A percentile compares a stretch with the other conserved stretches of the same genome.
Conservation (phyloP, 1,140 invertebrate genomes). For the Drepana arcuata region DNA sequence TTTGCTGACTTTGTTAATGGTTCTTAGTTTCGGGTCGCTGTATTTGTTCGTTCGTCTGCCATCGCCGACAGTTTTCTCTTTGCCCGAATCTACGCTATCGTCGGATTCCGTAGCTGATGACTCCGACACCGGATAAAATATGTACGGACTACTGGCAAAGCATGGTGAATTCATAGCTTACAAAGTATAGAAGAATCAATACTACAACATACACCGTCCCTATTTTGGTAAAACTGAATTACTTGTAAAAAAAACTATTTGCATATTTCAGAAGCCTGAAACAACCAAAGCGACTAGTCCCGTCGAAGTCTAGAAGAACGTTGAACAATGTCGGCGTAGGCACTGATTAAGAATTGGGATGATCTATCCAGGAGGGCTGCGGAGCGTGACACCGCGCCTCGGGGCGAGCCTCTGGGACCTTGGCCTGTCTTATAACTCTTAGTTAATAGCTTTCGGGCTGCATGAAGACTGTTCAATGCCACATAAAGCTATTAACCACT, state of each 20-base stretch:
- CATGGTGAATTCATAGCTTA: conserved; percentile 46
- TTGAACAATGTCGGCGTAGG: conserved; percentile 32
- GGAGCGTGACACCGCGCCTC: conserved; percentile 46
- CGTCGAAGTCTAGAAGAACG: conserved; percentile 29
- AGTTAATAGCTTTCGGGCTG: conserved; percentile 17
- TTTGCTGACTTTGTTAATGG: conserved; percentile 65
- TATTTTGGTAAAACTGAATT: too few species aligned
- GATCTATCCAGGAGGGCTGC: conserved; percentile 19
- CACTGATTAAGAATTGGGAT: conserved; percentile 32
- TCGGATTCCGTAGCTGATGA: conserved; percentile 62
- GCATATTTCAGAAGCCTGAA: too few species aligned
- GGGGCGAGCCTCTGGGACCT: conserved; percentile 41
- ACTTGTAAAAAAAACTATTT: too few species aligned
- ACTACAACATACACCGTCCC: too few species aligned
- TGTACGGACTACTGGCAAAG: conserved; percentile 48
- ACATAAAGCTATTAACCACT: too few species aligned
- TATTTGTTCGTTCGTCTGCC: conserved; percentile 50
- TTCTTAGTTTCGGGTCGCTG: conserved; percentile 59
- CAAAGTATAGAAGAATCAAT: too few species aligned
- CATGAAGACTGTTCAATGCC: conserved; percentile 10
- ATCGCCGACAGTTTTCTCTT: conserved; percentile 43
- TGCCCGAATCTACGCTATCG: conserved; percentile 50
- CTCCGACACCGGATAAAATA: conserved; percentile 60
- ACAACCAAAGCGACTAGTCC: conserved; percentile 28
- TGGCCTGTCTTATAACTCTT: conserved; percentile 29